Conservation (phyloP, 2,888 invertebrate species). For the Barypeithes pellucidus region DNA sequence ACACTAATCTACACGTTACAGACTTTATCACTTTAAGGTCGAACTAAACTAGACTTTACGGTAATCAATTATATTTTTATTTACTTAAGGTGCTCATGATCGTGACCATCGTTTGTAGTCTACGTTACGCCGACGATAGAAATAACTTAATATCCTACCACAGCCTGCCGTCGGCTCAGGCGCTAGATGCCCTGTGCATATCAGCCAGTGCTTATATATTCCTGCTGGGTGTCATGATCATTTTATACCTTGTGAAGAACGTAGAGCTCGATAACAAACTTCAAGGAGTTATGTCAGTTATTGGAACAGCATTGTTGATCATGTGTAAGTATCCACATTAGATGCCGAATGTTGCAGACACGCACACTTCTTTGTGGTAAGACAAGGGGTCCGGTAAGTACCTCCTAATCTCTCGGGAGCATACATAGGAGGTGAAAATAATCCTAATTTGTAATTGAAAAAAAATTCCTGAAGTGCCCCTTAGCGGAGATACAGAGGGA, state of each 20-base stretch:
- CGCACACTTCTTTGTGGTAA: too few species aligned
- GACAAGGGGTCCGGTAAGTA: too few species aligned
- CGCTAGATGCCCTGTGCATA: conserved; percentile 17
- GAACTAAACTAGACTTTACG: too few species aligned
- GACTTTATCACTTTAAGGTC: too few species aligned
- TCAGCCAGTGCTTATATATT: conserved; percentile 29
- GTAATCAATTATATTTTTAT: background rate
- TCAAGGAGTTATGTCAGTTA: conserved; percentile 11
- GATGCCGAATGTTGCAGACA: background rate
- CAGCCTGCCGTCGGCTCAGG: background rate
- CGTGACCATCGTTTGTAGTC: background rate
- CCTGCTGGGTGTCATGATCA: conserved; percentile 16
- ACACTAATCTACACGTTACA: too few species aligned
- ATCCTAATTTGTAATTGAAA: too few species aligned
- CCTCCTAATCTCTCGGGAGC: too few species aligned
- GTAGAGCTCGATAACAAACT: conserved; percentile 30
- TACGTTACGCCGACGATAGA: background rate
- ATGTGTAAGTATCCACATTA: conserved; percentile 20
- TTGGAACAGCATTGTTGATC: conserved; percentile 33
- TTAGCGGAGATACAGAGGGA: too few species aligned
- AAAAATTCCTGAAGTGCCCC: too few species aligned
- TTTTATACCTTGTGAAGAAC: conserved; percentile 18
- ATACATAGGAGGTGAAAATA: too few species aligned
- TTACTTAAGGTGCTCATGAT: conserved; percentile 28
- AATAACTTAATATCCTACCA: too few species aligned